phyloP scores from a whole-genome alignment of 1,140 invertebrate species.

The Aphaenogaster floridana region DNA sequence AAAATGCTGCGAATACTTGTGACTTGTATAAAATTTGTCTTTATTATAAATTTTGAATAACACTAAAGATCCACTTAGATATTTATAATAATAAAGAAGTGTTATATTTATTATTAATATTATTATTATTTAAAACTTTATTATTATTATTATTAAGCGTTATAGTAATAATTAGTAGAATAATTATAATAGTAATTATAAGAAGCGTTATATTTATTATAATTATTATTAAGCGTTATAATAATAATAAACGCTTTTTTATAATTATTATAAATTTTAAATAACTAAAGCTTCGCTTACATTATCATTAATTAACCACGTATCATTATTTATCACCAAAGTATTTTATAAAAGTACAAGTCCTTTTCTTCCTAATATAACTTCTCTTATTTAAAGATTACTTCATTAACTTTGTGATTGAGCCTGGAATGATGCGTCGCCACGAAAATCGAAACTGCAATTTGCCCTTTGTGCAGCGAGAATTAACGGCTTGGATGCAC shows the following conservation, averaged over 20 bases:
- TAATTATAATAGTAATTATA: too few relatives aligned
- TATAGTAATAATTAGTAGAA: too few relatives aligned
- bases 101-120: too few relatives aligned
- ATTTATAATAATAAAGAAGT: too few relatives aligned
- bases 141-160: too few relatives aligned
- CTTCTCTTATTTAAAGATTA: not conserved
- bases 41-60: constrained; percentile 10
- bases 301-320: not conserved
- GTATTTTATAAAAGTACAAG: not conserved
- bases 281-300: not conserved
- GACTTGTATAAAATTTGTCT: not conserved
- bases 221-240: too few relatives aligned
- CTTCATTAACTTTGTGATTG: constrained; percentile 1
- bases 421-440: not conserved
- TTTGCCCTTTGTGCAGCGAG: constrained; percentile 6
- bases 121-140: too few relatives aligned
- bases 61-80: not conserved
- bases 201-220: too few relatives aligned
- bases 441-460: constrained; percentile 35
- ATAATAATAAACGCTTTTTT: too few relatives aligned
- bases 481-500: constrained; percentile 40
- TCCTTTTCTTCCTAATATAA: not conserved
- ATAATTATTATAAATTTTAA: constrained; percentile 4
- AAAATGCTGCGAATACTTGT: not conserved
- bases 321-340: not conserved